Percentiles rank a stretch among this genome's conserved stretches.
These are phyloP conservation scores for Microhierax caerulescens DNA, from an alignment of 2,797 vertebrate genomes.

Conservation along the genomic window DNA sequence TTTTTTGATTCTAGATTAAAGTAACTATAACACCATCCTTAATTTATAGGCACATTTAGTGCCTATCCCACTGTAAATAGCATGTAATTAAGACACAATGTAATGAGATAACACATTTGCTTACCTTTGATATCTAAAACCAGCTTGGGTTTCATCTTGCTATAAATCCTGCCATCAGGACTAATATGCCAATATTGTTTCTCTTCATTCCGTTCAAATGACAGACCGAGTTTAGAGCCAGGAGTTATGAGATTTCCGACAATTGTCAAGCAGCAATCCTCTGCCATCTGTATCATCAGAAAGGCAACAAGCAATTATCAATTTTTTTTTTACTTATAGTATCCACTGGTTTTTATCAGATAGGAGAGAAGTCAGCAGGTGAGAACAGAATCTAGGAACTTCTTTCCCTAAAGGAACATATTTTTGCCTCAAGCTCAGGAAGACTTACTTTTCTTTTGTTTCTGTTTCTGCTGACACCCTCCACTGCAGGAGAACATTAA, in stretches of 20 bases:
- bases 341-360: neutral
- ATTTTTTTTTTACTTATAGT: neutral
- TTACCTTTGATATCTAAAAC: conserved; percentile 97
- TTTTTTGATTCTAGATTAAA: conserved; percentile 36
- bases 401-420: neutral
- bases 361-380: neutral
- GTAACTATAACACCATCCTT: conserved; percentile 15
- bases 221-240: conserved; percentile 86
- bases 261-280: conserved; percentile 89
- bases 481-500: neutral
- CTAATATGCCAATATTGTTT: conserved; percentile 89
- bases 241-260: conserved; percentile 87
- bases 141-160: conserved; percentile 85
- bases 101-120: conserved; percentile 62
- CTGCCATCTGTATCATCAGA: conserved; percentile 80
- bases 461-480: neutral
- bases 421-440: neutral
- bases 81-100: conserved; percentile 15
- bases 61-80: conserved; percentile 6
- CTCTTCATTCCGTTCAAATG: conserved; percentile 81
- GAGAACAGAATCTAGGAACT: neutral
- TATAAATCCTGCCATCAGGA: conserved; percentile 86
- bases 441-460: neutral
- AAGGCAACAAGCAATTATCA: neutral
- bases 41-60: conserved; percentile 39